phyloP scores from a whole-genome alignment of 2,888 invertebrate genomes.

The Pyrocoelia pectoralis region DNA sequence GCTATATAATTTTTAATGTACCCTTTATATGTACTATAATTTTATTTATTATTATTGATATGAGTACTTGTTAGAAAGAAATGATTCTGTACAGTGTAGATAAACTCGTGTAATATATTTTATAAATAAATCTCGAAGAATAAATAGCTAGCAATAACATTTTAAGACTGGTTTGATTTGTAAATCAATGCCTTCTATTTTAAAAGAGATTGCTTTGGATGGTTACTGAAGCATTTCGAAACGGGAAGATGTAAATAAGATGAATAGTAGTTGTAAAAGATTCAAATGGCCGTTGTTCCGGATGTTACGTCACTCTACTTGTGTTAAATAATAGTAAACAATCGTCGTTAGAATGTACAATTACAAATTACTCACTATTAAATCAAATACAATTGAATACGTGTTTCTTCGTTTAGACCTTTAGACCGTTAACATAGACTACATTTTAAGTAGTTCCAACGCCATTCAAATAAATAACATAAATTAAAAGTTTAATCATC shows the following conservation, averaged over 20 bases:
- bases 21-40: constrained; percentile 53
- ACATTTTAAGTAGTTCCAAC: background rate
- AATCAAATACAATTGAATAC: constrained; percentile 3
- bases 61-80: constrained; percentile 54
- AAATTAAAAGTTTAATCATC: no score
- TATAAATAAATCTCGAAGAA: constrained; percentile 60
- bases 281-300: constrained; percentile 32
- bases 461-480: no score
- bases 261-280: constrained; percentile 22
- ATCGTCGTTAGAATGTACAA: background rate
- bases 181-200: background rate
- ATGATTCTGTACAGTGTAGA: constrained; percentile 61
- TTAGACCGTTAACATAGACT: background rate
- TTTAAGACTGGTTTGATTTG: constrained; percentile 14
- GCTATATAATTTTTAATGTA: constrained; percentile 58
- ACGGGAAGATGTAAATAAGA: background rate
- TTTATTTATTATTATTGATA: constrained; percentile 43
- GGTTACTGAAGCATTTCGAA: background rate
- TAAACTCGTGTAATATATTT: constrained; percentile 62
- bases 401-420: constrained; percentile 3
- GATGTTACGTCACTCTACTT: constrained; percentile 32
- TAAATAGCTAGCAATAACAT: constrained; percentile 55
- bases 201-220: background rate
- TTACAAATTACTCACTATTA: constrained; percentile 1
- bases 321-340: constrained; percentile 18